A percentile compares a stretch with the other conserved stretches of the same genome.
Conservation (phyloP, 2,113 vertebrate species). For the Chrysochloris asiatica region DNA sequence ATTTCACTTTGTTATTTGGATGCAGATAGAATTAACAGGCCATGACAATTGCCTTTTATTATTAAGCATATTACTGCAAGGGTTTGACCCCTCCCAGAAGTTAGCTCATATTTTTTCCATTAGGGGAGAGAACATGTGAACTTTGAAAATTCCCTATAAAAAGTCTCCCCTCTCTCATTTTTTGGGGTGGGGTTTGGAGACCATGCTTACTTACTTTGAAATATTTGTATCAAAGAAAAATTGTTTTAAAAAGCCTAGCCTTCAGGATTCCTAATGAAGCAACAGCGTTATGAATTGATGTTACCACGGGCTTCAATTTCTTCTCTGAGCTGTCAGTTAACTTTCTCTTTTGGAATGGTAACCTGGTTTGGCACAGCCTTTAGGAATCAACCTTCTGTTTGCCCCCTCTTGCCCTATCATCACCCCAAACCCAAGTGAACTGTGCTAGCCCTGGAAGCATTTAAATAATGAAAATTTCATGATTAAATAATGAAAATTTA, state of each 20-base stretch:
- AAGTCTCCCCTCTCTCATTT: too few species aligned
- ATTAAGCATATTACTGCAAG: conserved; percentile 30
- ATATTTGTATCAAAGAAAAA: conserved; percentile 32
- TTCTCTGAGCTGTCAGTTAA: neutral
- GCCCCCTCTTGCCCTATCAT: neutral
- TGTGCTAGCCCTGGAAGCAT: neutral
- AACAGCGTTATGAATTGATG: neutral
- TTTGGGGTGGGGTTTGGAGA: too few species aligned
- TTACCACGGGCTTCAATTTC: neutral
- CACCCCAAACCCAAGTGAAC: neutral
- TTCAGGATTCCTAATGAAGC: conserved; percentile 16
- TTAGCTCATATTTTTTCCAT: conserved; percentile 4
- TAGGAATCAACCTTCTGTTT: neutral
- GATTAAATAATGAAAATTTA: conserved; percentile 46
- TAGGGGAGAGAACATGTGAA: conserved; percentile 30
- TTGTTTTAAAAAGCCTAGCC: conserved; percentile 5
- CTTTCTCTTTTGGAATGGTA: conserved; percentile 3
- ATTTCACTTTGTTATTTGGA: conserved; percentile 18
- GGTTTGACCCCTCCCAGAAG: conserved; percentile 33
- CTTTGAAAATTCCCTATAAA: conserved; percentile 20
- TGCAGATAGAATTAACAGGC: conserved; percentile 31
- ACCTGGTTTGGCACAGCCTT: neutral
- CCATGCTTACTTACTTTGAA: conserved; percentile 51
- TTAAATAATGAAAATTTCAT: conserved; percentile 46
- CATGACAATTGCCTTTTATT: conserved; percentile 1